Percentiles rank a stretch among this genome's conserved stretches.
Evolutionary conservation across 2,797 vertebrate species (phyloP).

Genomic region (Eulemur coronatus): DNA sequence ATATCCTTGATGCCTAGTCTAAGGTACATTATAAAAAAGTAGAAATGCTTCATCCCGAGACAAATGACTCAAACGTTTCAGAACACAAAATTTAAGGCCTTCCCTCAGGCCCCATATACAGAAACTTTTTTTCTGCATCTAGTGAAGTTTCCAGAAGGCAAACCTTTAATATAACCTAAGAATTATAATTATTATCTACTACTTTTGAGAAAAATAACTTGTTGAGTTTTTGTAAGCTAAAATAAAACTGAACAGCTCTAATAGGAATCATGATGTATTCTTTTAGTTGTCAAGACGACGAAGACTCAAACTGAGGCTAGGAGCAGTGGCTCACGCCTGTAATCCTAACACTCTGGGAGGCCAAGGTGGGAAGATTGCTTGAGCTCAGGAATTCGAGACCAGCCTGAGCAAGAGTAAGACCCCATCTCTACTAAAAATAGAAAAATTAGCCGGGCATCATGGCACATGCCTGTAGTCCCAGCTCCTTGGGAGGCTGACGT

Average conservation of each 20-base stretch:
- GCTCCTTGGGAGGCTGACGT: too few species aligned
- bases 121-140: constrained; percentile 40
- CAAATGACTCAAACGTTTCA: constrained; percentile 48
- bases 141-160: constrained; percentile 31
- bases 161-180: constrained; percentile 12
- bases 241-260: constrained; percentile 66
- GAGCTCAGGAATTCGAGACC: too few species aligned
- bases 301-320: constrained; percentile 19
- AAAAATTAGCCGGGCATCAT: too few species aligned
- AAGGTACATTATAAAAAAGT: constrained; percentile 31
- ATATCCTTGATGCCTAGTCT: neutral
- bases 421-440: too few species aligned
- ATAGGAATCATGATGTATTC: constrained; percentile 57
- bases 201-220: constrained; percentile 61
- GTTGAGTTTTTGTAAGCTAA: neutral
- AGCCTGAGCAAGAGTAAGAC: too few species aligned
- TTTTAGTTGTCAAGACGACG: constrained; percentile 52
- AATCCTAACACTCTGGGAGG: too few species aligned
- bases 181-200: constrained; percentile 35
- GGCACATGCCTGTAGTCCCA: too few species aligned
- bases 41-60: neutral
- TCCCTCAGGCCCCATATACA: neutral
- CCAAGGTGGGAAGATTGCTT: too few species aligned
- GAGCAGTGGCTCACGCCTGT: too few species aligned
- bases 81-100: constrained; percentile 58